Conservation (phyloP, 1,140 invertebrate species). For the Platyura marginata region DNA sequence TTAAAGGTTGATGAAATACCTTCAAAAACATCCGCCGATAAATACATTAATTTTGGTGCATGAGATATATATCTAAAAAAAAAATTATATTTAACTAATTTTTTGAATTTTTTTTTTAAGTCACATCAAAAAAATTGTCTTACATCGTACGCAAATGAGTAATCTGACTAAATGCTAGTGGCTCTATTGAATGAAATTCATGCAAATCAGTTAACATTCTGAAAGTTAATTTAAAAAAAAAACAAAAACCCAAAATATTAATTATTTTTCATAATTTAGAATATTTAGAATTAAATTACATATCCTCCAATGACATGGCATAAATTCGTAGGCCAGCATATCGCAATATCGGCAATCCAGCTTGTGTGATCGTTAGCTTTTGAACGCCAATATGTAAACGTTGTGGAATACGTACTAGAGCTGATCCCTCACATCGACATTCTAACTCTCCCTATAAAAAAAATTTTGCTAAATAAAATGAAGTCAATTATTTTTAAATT, state of each 20-base stretch:
- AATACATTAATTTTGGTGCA: conserved; percentile 26
- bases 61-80: conserved; percentile 28
- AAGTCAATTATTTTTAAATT: too few relatives aligned
- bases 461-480: too few relatives aligned
- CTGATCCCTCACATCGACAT: conserved; percentile 18
- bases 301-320: conserved; percentile 13
- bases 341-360: conserved; percentile 16
- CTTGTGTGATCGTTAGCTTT: conserved; percentile 17
- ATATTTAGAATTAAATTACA: too few relatives aligned
- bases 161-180: conserved; percentile 26
- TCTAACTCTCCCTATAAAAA: conserved; percentile 12
- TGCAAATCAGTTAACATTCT: conserved; percentile 26
- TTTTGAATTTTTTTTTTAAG: too few relatives aligned
- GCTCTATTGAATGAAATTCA: conserved; percentile 24
- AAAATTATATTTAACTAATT: conserved; percentile 4
- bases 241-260: neutral
- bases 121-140: conserved; percentile 7
- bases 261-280: too few relatives aligned
- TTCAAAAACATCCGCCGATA: conserved; percentile 25
- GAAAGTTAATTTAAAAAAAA: neutral
- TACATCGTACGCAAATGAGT: conserved; percentile 28
- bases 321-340: conserved; percentile 18
- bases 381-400: conserved; percentile 15
- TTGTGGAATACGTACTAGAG: conserved; percentile 16
- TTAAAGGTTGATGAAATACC: conserved; percentile 29